These are phyloP conservation scores for Mionectes olivaceus DNA, from an alignment of 2,797 vertebrate species.

Conservation along the genomic window DNA sequence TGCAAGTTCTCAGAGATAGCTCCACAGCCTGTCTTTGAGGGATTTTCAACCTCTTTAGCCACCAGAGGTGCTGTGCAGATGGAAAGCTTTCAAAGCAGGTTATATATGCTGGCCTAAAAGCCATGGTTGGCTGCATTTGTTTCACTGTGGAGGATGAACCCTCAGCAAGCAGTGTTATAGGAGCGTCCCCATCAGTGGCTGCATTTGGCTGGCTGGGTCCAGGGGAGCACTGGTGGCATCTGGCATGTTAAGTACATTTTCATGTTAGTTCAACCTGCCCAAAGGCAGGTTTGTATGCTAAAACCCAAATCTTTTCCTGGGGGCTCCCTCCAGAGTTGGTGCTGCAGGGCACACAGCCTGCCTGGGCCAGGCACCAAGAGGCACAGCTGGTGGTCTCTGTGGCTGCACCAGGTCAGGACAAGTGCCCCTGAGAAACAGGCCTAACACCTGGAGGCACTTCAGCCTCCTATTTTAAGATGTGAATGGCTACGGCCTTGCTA, in stretches of 20 bases:
- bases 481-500: not conserved
- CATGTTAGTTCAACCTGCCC: not conserved
- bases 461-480: not conserved
- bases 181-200: not conserved
- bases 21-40: not conserved
- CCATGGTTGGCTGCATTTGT: not conserved
- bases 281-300: not conserved
- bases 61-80: not conserved
- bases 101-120: not conserved
- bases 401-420: not conserved
- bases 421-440: not conserved
- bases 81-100: not conserved
- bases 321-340: not conserved
- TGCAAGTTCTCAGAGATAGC: not conserved
- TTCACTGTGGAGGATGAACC: not conserved
- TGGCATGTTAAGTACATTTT: not conserved
- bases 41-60: not conserved
- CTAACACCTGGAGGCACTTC: not conserved
- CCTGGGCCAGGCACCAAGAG: not conserved
- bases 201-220: not conserved
- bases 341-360: not conserved
- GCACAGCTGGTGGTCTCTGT: rapidly evolving
- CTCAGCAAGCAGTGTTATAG: not conserved
- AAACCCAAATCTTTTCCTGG: not conserved
- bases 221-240: not conserved